Conservation (phyloP, 2,113 vertebrate species). For the Pedionomus torquatus region DNA sequence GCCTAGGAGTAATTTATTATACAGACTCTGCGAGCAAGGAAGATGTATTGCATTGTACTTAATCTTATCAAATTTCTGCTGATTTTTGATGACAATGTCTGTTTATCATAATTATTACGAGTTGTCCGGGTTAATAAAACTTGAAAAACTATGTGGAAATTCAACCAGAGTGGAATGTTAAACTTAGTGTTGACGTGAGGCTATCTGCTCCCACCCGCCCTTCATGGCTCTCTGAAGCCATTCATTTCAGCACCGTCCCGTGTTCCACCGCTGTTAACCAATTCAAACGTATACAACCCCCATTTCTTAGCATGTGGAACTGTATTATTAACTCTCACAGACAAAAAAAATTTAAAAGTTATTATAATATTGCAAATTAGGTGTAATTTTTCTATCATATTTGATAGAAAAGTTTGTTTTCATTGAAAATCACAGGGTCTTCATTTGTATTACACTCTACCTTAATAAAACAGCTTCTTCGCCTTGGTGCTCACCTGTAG, state of each 20-base stretch:
- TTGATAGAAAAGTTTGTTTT: neutral
- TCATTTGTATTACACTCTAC: neutral
- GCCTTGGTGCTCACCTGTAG: neutral
- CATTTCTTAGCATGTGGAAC: neutral
- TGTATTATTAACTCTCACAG: neutral
- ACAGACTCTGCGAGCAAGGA: slow-evolving; percentile 57
- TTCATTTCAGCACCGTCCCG: neutral
- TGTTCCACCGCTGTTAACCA: neutral
- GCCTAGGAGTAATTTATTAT: slow-evolving; percentile 76
- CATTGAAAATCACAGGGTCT: neutral
- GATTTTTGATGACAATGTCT: slow-evolving; percentile 76
- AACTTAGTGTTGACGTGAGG: neutral
- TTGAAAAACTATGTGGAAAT: slow-evolving; percentile 35
- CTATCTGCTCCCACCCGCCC: neutral
- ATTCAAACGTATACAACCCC: neutral
- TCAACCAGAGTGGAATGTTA: slow-evolving; percentile 23
- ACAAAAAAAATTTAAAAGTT: neutral
- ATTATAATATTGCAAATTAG: neutral
- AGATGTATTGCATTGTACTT: slow-evolving; percentile 71
- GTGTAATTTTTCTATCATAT: neutral
- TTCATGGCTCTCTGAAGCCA: neutral
- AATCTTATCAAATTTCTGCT: slow-evolving; percentile 76
- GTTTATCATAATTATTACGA: slow-evolving; percentile 82
- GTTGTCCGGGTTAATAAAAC: slow-evolving; percentile 75
- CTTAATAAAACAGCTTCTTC: neutral